Conservation (phyloP, 2,113 vertebrate species). For the Atrichornis clamosus region DNA sequence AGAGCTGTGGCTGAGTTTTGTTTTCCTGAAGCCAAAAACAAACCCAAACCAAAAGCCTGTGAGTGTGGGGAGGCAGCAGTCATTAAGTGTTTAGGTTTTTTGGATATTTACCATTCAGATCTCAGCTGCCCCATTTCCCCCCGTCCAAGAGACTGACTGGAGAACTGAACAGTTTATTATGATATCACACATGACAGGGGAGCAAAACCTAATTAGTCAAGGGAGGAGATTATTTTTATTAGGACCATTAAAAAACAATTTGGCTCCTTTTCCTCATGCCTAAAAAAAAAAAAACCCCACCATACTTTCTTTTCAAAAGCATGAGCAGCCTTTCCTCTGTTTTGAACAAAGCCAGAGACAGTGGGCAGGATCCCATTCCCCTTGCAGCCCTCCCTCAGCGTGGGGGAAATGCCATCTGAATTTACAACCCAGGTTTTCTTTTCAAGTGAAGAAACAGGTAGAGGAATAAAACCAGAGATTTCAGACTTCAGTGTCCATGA, state of each 20-base stretch:
- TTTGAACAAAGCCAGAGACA: neutral
- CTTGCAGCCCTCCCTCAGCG: neutral
- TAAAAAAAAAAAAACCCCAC: neutral
- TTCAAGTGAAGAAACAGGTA: neutral
- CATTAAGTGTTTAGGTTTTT: neutral
- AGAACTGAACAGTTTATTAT: neutral
- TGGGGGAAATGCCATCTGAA: neutral
- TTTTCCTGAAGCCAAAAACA: neutral
- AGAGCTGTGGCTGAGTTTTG: neutral
- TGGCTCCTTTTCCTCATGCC: neutral
- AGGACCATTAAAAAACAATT: neutral
- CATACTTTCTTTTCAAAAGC: neutral
- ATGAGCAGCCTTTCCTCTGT: neutral
- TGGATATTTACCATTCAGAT: neutral
- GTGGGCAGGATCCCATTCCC: neutral
- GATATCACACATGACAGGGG: slow-evolving; percentile 32
- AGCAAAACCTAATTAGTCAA: slow-evolving; percentile 5
- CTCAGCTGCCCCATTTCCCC: neutral
- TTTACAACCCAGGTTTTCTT: neutral
- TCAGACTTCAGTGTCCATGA: neutral
- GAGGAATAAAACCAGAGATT: neutral
- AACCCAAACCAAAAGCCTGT: neutral
- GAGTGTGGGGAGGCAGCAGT: neutral
- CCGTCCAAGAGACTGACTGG: neutral
- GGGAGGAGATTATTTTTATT: slow-evolving; percentile 7